Conservation (phyloP, 2,113 vertebrate genomes). For the Jaculus jaculus region DNA sequence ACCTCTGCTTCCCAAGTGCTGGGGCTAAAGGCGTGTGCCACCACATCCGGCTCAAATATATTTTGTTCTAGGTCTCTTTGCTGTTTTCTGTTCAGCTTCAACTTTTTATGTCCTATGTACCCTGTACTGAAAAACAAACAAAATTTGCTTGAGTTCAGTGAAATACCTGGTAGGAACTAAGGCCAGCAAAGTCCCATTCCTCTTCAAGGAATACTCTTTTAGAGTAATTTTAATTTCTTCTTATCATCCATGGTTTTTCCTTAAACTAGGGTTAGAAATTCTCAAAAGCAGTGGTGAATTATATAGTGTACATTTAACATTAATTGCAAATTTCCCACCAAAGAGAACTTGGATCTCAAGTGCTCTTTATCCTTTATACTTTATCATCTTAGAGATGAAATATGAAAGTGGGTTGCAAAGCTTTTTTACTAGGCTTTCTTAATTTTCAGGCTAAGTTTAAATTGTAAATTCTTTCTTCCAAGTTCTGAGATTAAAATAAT, state of each 20-base stretch:
- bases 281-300: neutral
- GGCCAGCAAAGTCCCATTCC: neutral
- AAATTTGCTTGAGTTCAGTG: neutral
- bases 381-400: neutral
- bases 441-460: constrained; percentile 32
- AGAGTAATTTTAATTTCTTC: constrained; percentile 33
- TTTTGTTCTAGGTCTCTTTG: constrained; percentile 3
- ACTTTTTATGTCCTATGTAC: neutral
- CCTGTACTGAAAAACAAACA: neutral
- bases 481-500: constrained; percentile 39
- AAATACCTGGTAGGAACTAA: constrained; percentile 1
- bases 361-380: neutral
- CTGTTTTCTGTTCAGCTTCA: neutral
- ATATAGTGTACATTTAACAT: neutral
- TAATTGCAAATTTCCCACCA: neutral
- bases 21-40: too few species aligned
- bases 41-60: neutral
- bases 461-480: neutral
- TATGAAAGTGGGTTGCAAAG: neutral
- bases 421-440: neutral
- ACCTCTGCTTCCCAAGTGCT: too few species aligned
- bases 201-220: constrained; percentile 19
- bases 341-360: neutral
- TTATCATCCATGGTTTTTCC: neutral
- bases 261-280: constrained; percentile 10